Percentiles rank a stretch among this genome's conserved stretches.
Conservation (phyloP, 1,140 invertebrate genomes). For the Sogatella furcifera region DNA sequence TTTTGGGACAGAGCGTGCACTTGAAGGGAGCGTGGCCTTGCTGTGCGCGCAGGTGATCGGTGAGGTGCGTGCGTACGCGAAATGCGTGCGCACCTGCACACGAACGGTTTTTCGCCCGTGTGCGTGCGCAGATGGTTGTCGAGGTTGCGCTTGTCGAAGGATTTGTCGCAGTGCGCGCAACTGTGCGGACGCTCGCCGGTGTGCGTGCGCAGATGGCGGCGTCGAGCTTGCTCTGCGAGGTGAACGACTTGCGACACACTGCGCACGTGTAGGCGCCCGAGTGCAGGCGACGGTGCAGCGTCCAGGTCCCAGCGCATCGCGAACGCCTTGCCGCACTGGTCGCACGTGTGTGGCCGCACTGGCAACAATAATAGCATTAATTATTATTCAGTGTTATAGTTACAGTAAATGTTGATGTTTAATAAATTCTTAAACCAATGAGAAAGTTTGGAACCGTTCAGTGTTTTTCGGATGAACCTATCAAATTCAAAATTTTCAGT, state of each 20-base stretch:
- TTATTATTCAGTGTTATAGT: no score
- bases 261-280: conserved; percentile 31
- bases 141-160: conserved; percentile 39
- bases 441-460: no score
- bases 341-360: conserved; percentile 26
- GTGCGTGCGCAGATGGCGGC: conserved; percentile 17
- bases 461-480: no score
- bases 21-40: conserved; percentile 4
- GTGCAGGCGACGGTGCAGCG: conserved; percentile 40
- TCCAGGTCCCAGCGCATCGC: conserved; percentile 30
- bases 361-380: no score
- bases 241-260: conserved; percentile 22
- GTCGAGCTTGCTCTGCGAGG: conserved; percentile 16
- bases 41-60: conserved; percentile 15
- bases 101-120: conserved; percentile 32
- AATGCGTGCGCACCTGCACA: conserved; percentile 28
- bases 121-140: conserved; percentile 37
- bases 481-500: no score
- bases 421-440: no score
- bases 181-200: conserved; percentile 38
- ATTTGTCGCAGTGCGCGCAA: conserved; percentile 36
- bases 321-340: conserved; percentile 28
- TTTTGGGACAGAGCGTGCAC: conserved; percentile 13
- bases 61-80: no score
- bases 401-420: no score